Conservation (phyloP, 2,797 vertebrate species). For the Spatula versicolor region DNA sequence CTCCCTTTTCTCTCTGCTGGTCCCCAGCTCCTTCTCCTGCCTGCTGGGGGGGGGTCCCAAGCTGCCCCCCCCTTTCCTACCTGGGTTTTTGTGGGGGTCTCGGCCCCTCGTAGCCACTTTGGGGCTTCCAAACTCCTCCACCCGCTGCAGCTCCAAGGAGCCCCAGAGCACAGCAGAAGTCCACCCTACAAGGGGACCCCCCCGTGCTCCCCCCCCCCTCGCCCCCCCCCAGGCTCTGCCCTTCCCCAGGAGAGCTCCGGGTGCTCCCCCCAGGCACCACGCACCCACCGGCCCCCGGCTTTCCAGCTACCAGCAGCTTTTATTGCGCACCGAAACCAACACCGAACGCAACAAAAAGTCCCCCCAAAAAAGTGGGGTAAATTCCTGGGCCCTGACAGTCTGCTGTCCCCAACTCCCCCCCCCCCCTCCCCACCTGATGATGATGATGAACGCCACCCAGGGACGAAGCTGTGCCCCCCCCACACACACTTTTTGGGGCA, state of each 20-base stretch:
- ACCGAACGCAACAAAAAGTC: neutral
- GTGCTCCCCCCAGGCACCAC: neutral
- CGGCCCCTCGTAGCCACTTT: fast-evolving
- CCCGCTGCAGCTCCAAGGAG: neutral
- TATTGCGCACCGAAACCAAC: neutral
- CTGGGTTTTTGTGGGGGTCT: neutral
- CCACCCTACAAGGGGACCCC: neutral
- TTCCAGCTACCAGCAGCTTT: constrained; percentile 50
- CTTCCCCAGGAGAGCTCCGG: neutral
- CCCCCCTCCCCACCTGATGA: neutral
- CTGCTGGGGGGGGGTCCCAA: fast-evolving
- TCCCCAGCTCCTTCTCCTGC: neutral
- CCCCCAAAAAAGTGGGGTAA: neutral
- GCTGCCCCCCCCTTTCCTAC: neutral
- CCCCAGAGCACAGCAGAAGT: neutral
- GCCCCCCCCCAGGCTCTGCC: neutral
- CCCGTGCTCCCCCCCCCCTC: neutral
- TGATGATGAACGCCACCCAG: neutral
- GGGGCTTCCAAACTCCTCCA: neutral
- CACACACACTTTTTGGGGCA: neutral
- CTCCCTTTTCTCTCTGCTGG: neutral
- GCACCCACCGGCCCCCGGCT: neutral
- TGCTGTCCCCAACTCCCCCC: no score
- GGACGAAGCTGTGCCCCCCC: neutral
- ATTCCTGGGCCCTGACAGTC: fast-evolving